These are phyloP conservation scores for Diaprepes abbreviatus DNA, from an alignment of 2,888 invertebrate species.

Conservation along the genomic window DNA sequence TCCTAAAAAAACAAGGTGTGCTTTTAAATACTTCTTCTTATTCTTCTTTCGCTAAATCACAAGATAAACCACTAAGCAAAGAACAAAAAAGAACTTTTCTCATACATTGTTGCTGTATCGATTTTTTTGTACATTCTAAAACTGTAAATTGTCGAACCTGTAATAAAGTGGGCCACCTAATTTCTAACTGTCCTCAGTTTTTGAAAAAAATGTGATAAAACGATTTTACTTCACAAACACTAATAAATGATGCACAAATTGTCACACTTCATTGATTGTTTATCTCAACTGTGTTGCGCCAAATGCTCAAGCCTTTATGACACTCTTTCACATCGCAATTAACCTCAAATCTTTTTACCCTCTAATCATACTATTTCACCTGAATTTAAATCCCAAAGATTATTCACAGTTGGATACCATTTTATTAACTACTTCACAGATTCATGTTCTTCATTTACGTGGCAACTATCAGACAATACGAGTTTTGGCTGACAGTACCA, in stretches of 20 bases:
- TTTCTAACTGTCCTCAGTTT: background rate
- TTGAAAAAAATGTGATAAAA: background rate
- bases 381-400: background rate
- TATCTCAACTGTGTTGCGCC: background rate
- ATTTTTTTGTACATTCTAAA: background rate
- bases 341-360: background rate
- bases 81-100: no score
- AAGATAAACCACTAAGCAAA: no score
- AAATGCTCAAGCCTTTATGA: no score
- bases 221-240: background rate
- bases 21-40: no score
- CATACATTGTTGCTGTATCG: no score
- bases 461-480: no score
- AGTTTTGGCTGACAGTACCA: no score
- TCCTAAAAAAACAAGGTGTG: no score
- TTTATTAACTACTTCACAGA: background rate
- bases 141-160: background rate
- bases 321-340: background rate
- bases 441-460: background rate
- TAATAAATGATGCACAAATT: background rate
- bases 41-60: background rate
- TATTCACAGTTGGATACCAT: no score
- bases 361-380: background rate
- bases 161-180: background rate
- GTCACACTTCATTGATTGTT: background rate